These are phyloP conservation scores for Embidobia sp. DNA, from an alignment of 2,888 invertebrate species.

Conservation along the genomic window DNA sequence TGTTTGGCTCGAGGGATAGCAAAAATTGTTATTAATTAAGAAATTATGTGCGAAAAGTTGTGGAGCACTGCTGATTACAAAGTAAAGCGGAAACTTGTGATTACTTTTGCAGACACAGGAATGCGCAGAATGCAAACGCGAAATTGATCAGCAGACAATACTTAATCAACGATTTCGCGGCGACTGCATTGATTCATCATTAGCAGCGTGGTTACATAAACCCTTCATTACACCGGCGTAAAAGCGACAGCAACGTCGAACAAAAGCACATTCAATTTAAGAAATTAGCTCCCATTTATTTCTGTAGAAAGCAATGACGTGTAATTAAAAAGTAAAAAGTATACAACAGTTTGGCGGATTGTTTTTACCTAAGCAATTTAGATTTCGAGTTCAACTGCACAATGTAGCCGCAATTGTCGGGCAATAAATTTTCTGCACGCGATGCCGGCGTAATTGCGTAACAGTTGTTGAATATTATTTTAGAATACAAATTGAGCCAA, in stretches of 20 bases:
- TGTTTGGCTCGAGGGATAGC: background rate
- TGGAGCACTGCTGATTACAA: slow-evolving; percentile 26
- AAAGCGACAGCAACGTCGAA: background rate
- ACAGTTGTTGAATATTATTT: slow-evolving; percentile 45
- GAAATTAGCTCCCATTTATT: background rate
- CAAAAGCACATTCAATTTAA: background rate
- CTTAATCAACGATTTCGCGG: no score
- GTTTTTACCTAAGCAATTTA: slow-evolving; percentile 25
- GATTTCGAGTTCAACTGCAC: slow-evolving; percentile 26
- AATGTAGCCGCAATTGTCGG: slow-evolving; percentile 46
- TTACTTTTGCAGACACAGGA: background rate
- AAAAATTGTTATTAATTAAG: slow-evolving; percentile 39
- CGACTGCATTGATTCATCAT: no score
- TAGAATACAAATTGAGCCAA: slow-evolving; percentile 32
- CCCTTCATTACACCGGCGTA: background rate
- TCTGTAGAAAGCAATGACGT: background rate
- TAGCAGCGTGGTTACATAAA: no score
- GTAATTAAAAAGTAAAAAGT: slow-evolving; percentile 13
- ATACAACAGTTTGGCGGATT: slow-evolving; percentile 6
- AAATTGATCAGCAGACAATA: background rate
- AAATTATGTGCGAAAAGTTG: slow-evolving; percentile 26
- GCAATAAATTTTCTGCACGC: slow-evolving; percentile 51
- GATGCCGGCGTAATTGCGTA: slow-evolving; percentile 44
- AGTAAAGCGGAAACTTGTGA: slow-evolving; percentile 1
- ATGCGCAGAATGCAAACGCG: background rate